Evolutionary conservation across 1,140 invertebrate species (phyloP), one percentile per base, ranked within the genome.

Genomic region (Microplitis demolitor): DNA sequence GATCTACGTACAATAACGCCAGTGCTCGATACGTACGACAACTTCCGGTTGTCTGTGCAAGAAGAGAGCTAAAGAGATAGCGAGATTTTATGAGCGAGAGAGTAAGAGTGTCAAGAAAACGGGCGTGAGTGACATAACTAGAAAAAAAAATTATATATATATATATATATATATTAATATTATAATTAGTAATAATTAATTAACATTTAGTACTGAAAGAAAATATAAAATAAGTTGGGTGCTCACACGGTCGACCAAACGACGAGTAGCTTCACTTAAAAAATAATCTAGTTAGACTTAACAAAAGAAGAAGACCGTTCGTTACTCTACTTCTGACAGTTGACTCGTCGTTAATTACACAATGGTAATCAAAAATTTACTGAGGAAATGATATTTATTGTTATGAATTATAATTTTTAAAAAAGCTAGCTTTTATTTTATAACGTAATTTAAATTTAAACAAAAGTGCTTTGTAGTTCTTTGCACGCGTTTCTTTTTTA

Each of bases 1-100:
- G 82, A 81, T 84, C 79, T 78, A 79, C 78, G 34, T 77, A 45
- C 39, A 45, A 45, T 45, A 24, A 75, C 69, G 70, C 81, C 79
- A 80, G 81, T 82, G 81, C 24, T 69, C 70, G 69, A 75, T 74
- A 62, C 76, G 24, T 56, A 56, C 53, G 16, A n/a, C 51, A 34
- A 67, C 66, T 67, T 67, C 66, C 54, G 74, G 54, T 72, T 34
- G 70, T 67, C 68, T 64, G 73, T 69, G 45, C 14, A 66, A 35
- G 37, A 54, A 66, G 58, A 68, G 34, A 61, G 58, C 31, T 56
- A 67, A 61, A 51, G 62, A 73, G 34, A 66, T 13, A 58, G 24
- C 35, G 31, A 66, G 50, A 66, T 54, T 14, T 58, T 33, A 58
- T 56, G 66, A 67, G 31, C 39, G 35, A 61, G 60, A 24, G 14